These are phyloP conservation scores for Dolichoris vasculosae DNA, from an alignment of 1,140 invertebrate species.

Conservation along the genomic window DNA sequence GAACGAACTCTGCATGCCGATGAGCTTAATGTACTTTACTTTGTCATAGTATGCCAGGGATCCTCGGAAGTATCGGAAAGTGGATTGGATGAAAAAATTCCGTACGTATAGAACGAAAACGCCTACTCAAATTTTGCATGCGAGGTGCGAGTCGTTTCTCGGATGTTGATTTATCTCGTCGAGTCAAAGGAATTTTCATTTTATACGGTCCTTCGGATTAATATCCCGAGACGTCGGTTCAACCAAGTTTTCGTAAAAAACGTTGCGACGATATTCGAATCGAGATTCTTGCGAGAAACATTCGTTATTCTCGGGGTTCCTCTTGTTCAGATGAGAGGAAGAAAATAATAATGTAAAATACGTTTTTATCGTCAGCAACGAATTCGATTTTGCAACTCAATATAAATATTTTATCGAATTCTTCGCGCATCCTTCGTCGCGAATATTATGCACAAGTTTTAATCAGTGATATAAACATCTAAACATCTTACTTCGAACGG, in stretches of 20 bases:
- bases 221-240: not conserved
- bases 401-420: too few species aligned
- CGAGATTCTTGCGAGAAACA: not conserved
- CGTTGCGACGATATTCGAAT: not conserved
- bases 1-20: conserved; percentile 67
- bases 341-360: too few species aligned
- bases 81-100: not conserved
- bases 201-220: not conserved
- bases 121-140: not conserved
- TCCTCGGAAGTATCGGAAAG: not conserved
- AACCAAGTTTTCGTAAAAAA: not conserved
- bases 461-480: too few species aligned
- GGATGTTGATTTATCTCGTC: not conserved
- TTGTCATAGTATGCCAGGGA: conserved; percentile 60
- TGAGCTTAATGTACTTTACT: conserved; percentile 71
- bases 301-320: too few species aligned
- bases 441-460: too few species aligned
- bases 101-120: not conserved
- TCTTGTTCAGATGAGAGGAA: too few species aligned
- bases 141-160: not conserved
- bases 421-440: too few species aligned
- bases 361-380: too few species aligned
- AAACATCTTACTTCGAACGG: too few species aligned
- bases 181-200: conserved; percentile 1
- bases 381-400: too few species aligned